Evolutionary conservation across 1,140 invertebrate species (phyloP).

Genomic region (Aricia agestis): DNA sequence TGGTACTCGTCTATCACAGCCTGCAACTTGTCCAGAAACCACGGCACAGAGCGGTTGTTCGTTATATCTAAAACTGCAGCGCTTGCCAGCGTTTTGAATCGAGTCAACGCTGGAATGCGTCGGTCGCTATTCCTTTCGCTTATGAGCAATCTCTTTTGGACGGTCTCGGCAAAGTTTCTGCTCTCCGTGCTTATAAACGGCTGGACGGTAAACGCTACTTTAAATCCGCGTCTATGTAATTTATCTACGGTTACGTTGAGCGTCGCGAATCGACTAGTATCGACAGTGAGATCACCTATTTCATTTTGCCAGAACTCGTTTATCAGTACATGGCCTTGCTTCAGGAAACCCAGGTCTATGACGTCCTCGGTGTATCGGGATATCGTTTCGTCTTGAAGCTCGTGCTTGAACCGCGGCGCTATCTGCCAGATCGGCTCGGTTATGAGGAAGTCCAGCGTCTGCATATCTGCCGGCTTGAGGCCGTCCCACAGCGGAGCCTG

Average conservation of each 20-base stretch:
- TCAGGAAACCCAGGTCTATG: conserved; percentile 83
- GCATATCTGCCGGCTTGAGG: conserved; percentile 83
- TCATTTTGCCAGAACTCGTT: conserved; percentile 91
- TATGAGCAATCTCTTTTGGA: conserved; percentile 82
- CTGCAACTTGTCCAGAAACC: conserved; percentile 87
- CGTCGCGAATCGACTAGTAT: conserved; percentile 83
- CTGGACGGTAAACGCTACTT: conserved; percentile 88
- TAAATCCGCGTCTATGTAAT: conserved; percentile 88
- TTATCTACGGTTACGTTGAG: conserved; percentile 88
- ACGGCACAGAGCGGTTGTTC: conserved; percentile 85
- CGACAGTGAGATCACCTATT: conserved; percentile 86
- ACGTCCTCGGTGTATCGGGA: conserved; percentile 90
- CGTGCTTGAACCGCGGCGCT: conserved; percentile 78
- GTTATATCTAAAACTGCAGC: conserved; percentile 91
- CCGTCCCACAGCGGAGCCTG: conserved; percentile 89
- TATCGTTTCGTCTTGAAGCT: conserved; percentile 81
- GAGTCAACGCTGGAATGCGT: conserved; percentile 84
- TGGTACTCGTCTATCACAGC: conserved; percentile 83
- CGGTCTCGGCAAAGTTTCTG: conserved; percentile 85
- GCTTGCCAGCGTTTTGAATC: conserved; percentile 86
- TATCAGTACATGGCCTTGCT: conserved; percentile 87
- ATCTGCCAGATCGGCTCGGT: conserved; percentile 92
- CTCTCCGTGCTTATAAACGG: conserved; percentile 92
- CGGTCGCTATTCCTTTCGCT: conserved; percentile 84
- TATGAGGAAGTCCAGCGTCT: conserved; percentile 84